Evolutionary conservation across 2,888 invertebrate species (phyloP).

Genomic region (Alviniconcha strummeri): DNA sequence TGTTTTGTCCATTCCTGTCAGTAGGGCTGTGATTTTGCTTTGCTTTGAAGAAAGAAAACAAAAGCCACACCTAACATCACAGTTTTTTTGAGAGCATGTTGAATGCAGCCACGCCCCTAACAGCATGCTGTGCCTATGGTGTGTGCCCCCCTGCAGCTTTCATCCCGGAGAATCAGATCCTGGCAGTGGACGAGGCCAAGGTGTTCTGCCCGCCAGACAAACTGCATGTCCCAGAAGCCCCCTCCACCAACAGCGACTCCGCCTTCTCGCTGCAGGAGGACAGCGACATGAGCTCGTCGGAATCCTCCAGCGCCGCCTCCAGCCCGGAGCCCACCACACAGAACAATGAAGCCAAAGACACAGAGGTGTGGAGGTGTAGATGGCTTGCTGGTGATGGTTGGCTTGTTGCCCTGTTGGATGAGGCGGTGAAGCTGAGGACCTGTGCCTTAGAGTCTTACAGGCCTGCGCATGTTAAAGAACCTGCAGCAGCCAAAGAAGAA

Average conservation of each 20-base stretch:
- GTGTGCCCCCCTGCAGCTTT: constrained; percentile 51
- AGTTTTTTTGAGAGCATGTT: too few species aligned
- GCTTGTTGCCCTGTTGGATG: too few species aligned
- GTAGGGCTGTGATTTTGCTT: too few species aligned
- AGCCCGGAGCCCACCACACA: constrained; percentile 44
- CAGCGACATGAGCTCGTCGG: constrained; percentile 65
- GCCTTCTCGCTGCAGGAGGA: constrained; percentile 71
- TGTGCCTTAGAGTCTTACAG: neutral
- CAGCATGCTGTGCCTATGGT: neutral
- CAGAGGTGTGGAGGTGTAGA: constrained; percentile 28
- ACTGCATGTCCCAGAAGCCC: constrained; percentile 85
- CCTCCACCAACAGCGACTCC: constrained; percentile 69
- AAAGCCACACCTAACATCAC: too few species aligned
- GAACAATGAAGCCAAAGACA: constrained; percentile 29
- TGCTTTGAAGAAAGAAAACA: too few species aligned
- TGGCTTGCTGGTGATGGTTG: neutral
- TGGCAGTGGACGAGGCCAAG: constrained; percentile 69
- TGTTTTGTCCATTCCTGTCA: too few species aligned
- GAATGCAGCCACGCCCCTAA: neutral
- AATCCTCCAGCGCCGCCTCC: constrained; percentile 61
- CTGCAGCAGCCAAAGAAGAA: too few species aligned
- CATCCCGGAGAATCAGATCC: constrained; percentile 66
- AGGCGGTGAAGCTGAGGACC: neutral
- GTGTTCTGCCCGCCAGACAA: constrained; percentile 93
- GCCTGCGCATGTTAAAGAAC: too few species aligned